phyloP scores from a whole-genome alignment of 2,113 vertebrate species.

The Oceanites oceanicus region DNA sequence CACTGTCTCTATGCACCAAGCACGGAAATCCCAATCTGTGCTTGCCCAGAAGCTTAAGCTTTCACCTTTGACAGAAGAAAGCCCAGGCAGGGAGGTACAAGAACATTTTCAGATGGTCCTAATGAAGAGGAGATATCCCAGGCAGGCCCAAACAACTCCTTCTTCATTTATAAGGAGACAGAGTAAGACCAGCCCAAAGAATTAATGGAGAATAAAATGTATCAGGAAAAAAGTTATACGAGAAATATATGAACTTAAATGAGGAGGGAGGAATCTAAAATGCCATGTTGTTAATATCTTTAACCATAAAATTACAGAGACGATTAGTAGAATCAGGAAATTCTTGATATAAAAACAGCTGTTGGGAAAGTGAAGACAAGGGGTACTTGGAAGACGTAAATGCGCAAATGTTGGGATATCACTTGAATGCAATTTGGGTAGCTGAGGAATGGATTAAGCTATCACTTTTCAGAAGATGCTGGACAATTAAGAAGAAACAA shows the following conservation, averaged over 20 bases:
- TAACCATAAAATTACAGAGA: neutral
- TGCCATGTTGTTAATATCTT: neutral
- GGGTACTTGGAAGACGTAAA: neutral
- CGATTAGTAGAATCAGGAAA: neutral
- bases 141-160: neutral
- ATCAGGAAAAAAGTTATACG: neutral
- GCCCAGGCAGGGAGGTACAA: neutral
- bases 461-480: neutral
- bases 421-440: neutral
- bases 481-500: neutral
- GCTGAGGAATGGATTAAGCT: neutral
- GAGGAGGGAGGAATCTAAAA: neutral
- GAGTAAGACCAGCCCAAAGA: neutral
- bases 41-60: neutral
- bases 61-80: neutral
- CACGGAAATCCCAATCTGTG: neutral
- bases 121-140: neutral
- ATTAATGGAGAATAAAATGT: neutral
- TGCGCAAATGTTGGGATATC: neutral
- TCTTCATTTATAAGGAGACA: neutral
- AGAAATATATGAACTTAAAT: neutral
- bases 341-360: neutral
- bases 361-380: neutral
- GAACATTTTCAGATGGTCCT: neutral
- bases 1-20: neutral